phyloP scores from a whole-genome alignment of 2,797 vertebrate species.

The Cercopithecus diana region DNA sequence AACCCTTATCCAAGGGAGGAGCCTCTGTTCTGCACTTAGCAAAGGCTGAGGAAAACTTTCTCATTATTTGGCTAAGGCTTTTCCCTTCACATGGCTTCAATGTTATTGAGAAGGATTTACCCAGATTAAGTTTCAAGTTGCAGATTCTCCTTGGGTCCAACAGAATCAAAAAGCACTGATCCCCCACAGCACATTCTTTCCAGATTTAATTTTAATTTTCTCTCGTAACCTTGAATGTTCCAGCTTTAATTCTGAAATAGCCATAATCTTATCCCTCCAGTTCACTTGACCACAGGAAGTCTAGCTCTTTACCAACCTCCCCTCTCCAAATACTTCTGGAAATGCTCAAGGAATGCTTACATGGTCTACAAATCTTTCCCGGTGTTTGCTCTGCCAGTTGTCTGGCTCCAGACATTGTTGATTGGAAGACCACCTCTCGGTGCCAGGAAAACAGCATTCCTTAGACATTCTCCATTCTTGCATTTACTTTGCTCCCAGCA shows the following conservation, averaged over 20 bases:
- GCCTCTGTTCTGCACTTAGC: fast-evolving
- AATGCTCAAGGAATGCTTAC: neutral
- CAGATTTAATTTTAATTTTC: neutral
- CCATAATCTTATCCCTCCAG: neutral
- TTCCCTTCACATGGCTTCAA: fast-evolving
- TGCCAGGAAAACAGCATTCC: neutral
- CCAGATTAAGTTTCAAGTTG: neutral
- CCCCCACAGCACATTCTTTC: neutral
- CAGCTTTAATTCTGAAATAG: neutral
- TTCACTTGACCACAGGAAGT: neutral
- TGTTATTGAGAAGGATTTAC: neutral
- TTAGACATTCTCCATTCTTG: neutral
- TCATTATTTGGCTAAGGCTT: neutral
- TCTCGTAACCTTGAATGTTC: neutral
- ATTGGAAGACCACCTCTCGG: neutral
- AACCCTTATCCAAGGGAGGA: neutral
- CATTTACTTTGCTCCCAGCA: neutral
- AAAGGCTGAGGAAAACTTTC: neutral
- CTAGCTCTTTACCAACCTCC: no score
- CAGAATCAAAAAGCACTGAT: neutral
- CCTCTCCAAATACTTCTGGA: neutral
- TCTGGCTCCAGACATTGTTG: neutral
- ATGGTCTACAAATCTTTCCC: neutral
- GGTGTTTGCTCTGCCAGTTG: neutral
- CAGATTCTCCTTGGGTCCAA: neutral